Conservation (phyloP, 2,888 invertebrate genomes). For the Eupeodes latifasciatus region DNA sequence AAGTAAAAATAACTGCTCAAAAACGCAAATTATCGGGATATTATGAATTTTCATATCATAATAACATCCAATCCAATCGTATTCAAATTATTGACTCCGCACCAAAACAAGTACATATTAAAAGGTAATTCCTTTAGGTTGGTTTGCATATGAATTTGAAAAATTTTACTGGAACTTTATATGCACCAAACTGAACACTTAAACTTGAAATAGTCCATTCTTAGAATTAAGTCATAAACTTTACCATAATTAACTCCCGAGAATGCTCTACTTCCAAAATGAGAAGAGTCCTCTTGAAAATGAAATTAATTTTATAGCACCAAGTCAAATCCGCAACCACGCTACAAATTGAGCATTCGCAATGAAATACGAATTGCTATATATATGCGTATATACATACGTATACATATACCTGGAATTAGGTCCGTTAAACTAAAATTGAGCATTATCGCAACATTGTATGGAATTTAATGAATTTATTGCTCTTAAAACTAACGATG, state of each 20-base stretch:
- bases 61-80: too few relatives aligned
- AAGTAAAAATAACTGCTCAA: too few relatives aligned
- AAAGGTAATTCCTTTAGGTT: too few relatives aligned
- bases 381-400: neutral
- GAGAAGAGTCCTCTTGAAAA: neutral
- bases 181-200: neutral
- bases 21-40: too few relatives aligned
- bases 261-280: constrained; percentile 25
- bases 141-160: too few relatives aligned
- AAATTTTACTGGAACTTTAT: too few relatives aligned
- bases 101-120: too few relatives aligned
- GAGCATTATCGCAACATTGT: constrained; percentile 67
- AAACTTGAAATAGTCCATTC: constrained; percentile 1
- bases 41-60: too few relatives aligned
- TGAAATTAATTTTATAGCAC: constrained; percentile 71
- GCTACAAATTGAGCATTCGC: constrained; percentile 48
- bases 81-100: too few relatives aligned
- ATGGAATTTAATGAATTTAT: constrained; percentile 76
- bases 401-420: constrained; percentile 43
- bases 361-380: constrained; percentile 56
- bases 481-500: constrained; percentile 72
- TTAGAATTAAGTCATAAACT: constrained; percentile 30
- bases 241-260: constrained; percentile 20
- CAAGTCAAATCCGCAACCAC: constrained; percentile 12
- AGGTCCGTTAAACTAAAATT: constrained; percentile 44